Evolutionary conservation across 92 coral and sea anemone species (phyloP).

Genomic region (Pocillopora meandrina): DNA sequence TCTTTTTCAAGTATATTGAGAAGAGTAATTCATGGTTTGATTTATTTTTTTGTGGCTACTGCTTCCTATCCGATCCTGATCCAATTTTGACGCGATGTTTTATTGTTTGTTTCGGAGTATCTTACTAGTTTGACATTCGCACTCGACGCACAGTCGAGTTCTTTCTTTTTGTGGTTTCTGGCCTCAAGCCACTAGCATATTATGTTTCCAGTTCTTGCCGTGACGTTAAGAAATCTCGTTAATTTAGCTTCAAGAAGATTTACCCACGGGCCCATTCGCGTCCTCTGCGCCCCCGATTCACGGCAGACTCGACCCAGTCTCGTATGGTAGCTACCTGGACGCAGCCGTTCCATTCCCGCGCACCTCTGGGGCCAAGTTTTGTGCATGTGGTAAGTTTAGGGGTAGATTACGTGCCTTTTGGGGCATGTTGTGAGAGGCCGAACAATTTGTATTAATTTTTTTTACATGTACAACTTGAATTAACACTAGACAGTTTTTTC

Average conservation of each 20-base stretch:
- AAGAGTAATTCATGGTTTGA: not conserved
- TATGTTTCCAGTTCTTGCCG: too few species aligned
- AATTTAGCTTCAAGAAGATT: slow-evolving; percentile 66
- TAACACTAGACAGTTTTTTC: not conserved
- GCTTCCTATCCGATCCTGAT: too few species aligned
- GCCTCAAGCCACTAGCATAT: too few species aligned
- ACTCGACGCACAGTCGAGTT: too few species aligned
- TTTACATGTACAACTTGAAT: too few species aligned
- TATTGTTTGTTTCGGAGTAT: too few species aligned
- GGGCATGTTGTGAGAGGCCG: too few species aligned
- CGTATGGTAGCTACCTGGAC: slow-evolving; percentile 88
- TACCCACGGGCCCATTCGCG: slow-evolving; percentile 42
- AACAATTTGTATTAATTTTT: too few species aligned
- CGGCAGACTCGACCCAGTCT: slow-evolving; percentile 65
- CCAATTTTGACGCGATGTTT: too few species aligned
- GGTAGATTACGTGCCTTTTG: not conserved
- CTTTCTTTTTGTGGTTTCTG: too few species aligned
- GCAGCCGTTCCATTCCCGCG: slow-evolving; percentile 96
- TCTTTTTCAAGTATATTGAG: not conserved
- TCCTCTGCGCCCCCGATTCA: slow-evolving; percentile 53
- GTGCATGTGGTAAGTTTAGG: slow-evolving; percentile 76
- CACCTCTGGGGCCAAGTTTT: slow-evolving; percentile 93
- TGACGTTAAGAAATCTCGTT: not conserved
- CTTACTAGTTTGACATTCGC: too few species aligned
- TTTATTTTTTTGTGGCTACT: too few species aligned